These are phyloP conservation scores for Eufriesea mexicana DNA, from an alignment of 1,140 invertebrate species.

Conservation along the genomic window DNA sequence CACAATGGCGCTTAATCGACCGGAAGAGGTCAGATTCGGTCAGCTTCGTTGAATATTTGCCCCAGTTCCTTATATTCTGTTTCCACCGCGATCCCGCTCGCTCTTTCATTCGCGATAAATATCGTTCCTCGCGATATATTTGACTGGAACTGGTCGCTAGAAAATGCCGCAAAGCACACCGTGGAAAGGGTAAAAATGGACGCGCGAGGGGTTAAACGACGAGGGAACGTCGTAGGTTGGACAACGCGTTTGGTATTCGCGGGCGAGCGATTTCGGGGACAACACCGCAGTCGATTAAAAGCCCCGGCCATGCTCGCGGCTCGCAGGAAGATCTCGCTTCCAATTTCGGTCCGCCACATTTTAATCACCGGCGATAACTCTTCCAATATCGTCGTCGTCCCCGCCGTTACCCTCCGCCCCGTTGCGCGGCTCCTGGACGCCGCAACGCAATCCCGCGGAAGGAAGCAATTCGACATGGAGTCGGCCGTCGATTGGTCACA, in stretches of 20 bases:
- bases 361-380: constrained; percentile 48
- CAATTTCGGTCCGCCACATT: constrained; percentile 47
- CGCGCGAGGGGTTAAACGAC: no score
- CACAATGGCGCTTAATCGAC: constrained; percentile 61
- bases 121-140: no score
- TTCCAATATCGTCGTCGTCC: not conserved
- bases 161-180: not conserved
- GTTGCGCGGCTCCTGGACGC: not conserved
- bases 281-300: constrained; percentile 44
- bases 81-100: no score
- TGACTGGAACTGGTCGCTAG: no score
- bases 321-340: constrained; percentile 28
- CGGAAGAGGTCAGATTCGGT: constrained; percentile 37
- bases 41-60: constrained; percentile 27
- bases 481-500: constrained; percentile 13
- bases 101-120: no score
- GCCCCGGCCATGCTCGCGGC: not conserved
- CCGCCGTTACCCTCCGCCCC: not conserved
- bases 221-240: not conserved
- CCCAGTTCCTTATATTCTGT: not conserved
- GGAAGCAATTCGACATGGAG: constrained; percentile 53
- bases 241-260: not conserved
- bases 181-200: not conserved
- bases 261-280: not conserved
- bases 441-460: constrained; percentile 33